Conservation (phyloP, 2,113 vertebrate species). For the Lasiurus cinereus region DNA sequence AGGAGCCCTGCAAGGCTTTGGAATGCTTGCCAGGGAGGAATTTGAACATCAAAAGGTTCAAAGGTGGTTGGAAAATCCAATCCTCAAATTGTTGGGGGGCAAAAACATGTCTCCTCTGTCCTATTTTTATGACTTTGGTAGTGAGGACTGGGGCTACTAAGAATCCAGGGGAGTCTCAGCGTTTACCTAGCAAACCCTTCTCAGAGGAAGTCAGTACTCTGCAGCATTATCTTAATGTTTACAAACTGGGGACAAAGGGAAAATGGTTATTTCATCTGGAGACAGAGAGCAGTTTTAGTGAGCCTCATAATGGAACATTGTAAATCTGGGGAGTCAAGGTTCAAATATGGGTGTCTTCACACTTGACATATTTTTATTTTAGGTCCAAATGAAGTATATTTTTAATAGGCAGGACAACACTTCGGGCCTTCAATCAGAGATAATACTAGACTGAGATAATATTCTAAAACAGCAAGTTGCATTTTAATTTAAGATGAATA, state of each 20-base stretch:
- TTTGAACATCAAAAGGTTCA: constrained; percentile 82
- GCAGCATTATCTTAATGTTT: constrained; percentile 47
- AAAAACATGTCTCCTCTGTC: constrained; percentile 66
- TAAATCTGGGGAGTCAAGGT: constrained; percentile 66
- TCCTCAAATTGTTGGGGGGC: constrained; percentile 73
- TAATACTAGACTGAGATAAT: constrained; percentile 63
- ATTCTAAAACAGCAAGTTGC: constrained; percentile 65
- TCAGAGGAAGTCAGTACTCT: constrained; percentile 30
- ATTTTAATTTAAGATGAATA: constrained; percentile 76
- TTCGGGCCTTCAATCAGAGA: constrained; percentile 67
- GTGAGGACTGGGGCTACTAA: neutral
- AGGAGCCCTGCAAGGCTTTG: constrained; percentile 78
- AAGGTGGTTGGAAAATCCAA: constrained; percentile 80
- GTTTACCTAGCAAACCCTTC: constrained; percentile 30
- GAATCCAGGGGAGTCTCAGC: neutral
- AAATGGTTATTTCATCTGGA: constrained; percentile 60
- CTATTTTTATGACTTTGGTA: constrained; percentile 66
- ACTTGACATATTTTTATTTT: constrained; percentile 78
- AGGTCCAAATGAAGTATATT: constrained; percentile 68
- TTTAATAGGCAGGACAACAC: constrained; percentile 68
- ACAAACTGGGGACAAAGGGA: constrained; percentile 38
- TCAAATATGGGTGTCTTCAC: constrained; percentile 67
- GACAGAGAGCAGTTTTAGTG: constrained; percentile 50
- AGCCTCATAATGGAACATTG: constrained; percentile 65
- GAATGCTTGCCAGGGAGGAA: constrained; percentile 80